Evolutionary conservation across 2,888 invertebrate species (phyloP), one percentile per base, ranked within the genome.

Genomic region (Drosophila phalerata): DNA sequence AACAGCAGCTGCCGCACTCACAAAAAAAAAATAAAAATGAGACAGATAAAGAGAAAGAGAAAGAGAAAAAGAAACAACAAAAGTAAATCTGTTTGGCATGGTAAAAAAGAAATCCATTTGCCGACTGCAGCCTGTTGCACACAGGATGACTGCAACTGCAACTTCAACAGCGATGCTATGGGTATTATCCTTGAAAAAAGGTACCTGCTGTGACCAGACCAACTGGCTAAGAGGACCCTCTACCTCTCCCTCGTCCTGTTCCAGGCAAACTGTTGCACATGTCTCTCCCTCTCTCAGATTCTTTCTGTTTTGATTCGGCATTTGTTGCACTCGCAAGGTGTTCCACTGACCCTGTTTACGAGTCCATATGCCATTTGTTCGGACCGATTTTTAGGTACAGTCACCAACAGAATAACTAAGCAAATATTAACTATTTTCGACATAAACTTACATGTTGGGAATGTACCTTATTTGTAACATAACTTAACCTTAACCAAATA

Each of bases 101-200:
- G 51, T 88, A 87, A 87, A 87, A 87, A 79, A 73, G 43, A 47
- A 32, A 75, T 72, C 68, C 73, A 74, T 77, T 82, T 82, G 63
- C 86, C 73, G 88, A 83, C 88, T 86, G 84, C 89, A 78, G 88
- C 89, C 89, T 86, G 84, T 88, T 88, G 89, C 84, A 43, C 73
- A 67, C 81, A 80, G 77, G 78, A 80, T 78, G 79, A 79, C 34
- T 56, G 57, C 57, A 48, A 32, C 57, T 45, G 32, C 67, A 49
- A 79, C 43, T 17, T 56, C 40, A 48, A n/a, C 25, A 0, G 30
- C 10, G 30, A 30, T 13, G 30, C 47, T 15, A 28, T 11, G 47
- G 13, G 73, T 30, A 56, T 76, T 72, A 76, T 79, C 80, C 80
- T 73, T 65, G 19, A 58, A 65, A 69, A 55, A 55, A 38, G 63